Base-by-base conservation (phyloP, 1,140 invertebrate species). In the Metaphire vulgaris region DNA sequence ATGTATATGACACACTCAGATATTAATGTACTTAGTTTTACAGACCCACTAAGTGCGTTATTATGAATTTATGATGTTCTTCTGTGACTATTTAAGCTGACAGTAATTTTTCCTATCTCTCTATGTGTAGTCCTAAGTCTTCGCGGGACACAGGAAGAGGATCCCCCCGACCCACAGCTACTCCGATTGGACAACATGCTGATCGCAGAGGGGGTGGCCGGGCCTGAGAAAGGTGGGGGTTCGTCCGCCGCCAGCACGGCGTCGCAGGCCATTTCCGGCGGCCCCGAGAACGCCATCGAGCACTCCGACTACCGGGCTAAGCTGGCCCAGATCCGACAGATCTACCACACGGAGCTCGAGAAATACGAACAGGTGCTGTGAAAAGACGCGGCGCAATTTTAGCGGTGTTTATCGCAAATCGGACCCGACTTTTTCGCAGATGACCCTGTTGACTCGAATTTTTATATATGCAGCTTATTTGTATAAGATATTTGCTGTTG, bases 161-260 rank as follows among this genome's bases (percentile, higher is more conserved):
- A 98, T 83, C 95, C 96, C 0, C 96, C 97, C 83, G 97, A 99
- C 89, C 97, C 97, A 0, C 97, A 99, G 85, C 87, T 99, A 77
- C 98, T 99, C 94, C 89, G 98, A 80, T 87, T 99, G 83, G 97
- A 99, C 88, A 99, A 99, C 87, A 99, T 99, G 98, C 88, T 99
- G 83, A 97, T 99, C 80, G 98, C 98, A 0, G 98, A 99, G 87
- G 97, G 97, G 56, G 97, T 99, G 16, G 96, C 96, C 1, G 97
- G 97, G 0, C 96, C 96, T 0, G 97, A 99, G 83, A 98, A 98
- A 85, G 95, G 94, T 26, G 94, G 95, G 21, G 94, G 94, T 0
- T 93, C 93, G 0, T 92, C 92, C 2, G 93, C 94, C 0, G 94
- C 96, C 1, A 93, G 94, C 0, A 95, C 92, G 33, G 93, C 93